A percentile compares a stretch with the other conserved stretches of the same genome.
Evolutionary conservation across 2,113 vertebrate species (phyloP).

Genomic region (Crotalus horridus): DNA sequence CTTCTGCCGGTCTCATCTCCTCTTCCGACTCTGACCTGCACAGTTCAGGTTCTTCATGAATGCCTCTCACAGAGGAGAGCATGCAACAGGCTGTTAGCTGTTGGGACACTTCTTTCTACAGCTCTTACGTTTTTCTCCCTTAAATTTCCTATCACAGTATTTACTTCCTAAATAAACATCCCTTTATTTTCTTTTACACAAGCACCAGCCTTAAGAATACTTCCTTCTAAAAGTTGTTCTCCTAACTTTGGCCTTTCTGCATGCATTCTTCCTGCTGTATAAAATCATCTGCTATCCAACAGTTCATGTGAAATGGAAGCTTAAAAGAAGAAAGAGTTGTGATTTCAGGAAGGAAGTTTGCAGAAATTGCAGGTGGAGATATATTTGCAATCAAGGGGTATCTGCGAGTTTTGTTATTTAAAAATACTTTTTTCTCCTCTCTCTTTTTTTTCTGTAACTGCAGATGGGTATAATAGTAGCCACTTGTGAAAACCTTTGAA

Average conservation of each 20-base stretch:
- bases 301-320: background rate
- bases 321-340: background rate
- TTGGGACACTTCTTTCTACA: background rate
- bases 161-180: background rate
- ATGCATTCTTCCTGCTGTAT: background rate
- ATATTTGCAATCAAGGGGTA: background rate
- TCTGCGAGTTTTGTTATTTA: background rate
- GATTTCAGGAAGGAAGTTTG: background rate
- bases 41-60: background rate
- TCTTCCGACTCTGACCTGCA: background rate
- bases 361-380: background rate
- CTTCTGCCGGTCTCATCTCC: background rate
- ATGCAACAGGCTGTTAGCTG: background rate
- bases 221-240: background rate
- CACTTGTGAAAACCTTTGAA: background rate
- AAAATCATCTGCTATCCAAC: background rate
- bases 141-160: background rate
- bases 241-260: background rate
- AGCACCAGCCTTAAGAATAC: background rate
- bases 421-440: background rate
- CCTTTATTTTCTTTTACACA: background rate
- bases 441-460: too few relatives aligned
- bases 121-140: background rate
- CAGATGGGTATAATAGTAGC: background rate
- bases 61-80: background rate